Percentiles rank a stretch among this genome's conserved stretches.
Evolutionary conservation across 2,113 vertebrate genomes (phyloP).

Genomic region (Phyllostomus hastatus): DNA sequence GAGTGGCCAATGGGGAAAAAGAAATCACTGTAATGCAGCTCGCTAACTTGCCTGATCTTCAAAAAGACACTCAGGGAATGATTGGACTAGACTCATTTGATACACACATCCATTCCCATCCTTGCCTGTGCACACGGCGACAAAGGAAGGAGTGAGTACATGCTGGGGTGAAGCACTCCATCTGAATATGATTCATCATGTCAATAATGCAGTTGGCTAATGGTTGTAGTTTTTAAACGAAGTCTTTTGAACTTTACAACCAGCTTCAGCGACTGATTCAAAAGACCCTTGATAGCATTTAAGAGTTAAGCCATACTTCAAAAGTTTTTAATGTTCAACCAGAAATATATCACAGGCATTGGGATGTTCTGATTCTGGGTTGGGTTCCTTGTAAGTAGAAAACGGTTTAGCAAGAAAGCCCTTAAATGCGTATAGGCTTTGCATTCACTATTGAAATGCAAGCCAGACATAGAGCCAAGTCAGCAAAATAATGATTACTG

Average conservation of each 20-base stretch:
- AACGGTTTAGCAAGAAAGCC: constrained; percentile 63
- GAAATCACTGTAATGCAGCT: not conserved
- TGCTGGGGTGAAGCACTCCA: not conserved
- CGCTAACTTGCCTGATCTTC: not conserved
- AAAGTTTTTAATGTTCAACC: constrained; percentile 25
- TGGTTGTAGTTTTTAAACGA: constrained; percentile 15
- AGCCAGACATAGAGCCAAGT: constrained; percentile 74
- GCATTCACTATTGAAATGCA: constrained; percentile 75
- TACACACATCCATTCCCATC: not conserved
- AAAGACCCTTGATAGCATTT: not conserved
- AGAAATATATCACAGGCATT: constrained; percentile 41
- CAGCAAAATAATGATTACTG: constrained; percentile 73
- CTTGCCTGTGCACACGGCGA: not conserved
- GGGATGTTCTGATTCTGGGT: constrained; percentile 26
- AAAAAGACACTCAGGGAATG: not conserved
- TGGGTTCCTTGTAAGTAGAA: constrained; percentile 42
- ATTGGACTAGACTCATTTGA: not conserved
- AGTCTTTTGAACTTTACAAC: constrained; percentile 22
- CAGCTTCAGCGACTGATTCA: not conserved
- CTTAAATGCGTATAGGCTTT: constrained; percentile 69
- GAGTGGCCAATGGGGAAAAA: not conserved
- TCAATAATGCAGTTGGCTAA: constrained; percentile 20
- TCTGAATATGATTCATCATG: constrained; percentile 3
- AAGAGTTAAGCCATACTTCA: constrained; percentile 30
- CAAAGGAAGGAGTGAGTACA: not conserved